Conservation (phyloP, 2,888 invertebrate species). For the Megamerina dolium region DNA sequence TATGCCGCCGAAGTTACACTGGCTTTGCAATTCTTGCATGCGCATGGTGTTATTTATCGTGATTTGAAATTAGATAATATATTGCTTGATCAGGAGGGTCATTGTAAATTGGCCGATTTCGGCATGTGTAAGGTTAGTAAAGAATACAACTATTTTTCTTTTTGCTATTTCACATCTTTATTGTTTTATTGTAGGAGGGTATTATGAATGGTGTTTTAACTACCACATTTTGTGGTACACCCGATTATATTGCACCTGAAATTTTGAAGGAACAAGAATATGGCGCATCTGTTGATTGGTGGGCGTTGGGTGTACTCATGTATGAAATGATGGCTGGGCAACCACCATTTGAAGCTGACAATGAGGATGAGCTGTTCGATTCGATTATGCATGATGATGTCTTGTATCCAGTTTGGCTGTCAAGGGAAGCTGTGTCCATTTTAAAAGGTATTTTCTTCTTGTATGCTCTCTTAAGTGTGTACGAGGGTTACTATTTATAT, state of each 20-base stretch:
- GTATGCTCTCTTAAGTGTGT: too few relatives aligned
- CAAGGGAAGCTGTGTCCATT: conserved; percentile 84
- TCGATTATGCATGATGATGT: conserved; percentile 98
- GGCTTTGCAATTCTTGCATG: conserved; percentile 94
- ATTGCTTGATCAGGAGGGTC: conserved; percentile 90
- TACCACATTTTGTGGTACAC: conserved; percentile 98
- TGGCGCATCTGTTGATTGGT: conserved; percentile 87
- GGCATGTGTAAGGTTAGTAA: conserved; percentile 97
- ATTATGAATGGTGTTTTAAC: conserved; percentile 74
- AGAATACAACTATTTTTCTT: neutral
- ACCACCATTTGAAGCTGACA: conserved; percentile 99
- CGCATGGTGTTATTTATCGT: conserved; percentile 95
- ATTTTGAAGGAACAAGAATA: conserved; percentile 91
- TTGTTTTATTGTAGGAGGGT: conserved; percentile 36
- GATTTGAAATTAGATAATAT: conserved; percentile 99
- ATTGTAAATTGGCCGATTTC: conserved; percentile 90
- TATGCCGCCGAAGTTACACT: conserved; percentile 98
- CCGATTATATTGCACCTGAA: conserved; percentile 98
- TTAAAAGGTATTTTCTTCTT: conserved; percentile 76
- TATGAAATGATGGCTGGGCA: conserved; percentile 99
- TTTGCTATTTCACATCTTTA: neutral
- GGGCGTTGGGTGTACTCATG: conserved; percentile 96
- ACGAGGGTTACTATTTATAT: too few relatives aligned
- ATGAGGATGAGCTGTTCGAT: conserved; percentile 98
- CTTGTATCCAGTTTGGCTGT: conserved; percentile 94